A percentile compares a stretch with the other conserved stretches of the same genome.
These are phyloP conservation scores for Watsonalla binaria DNA, from an alignment of 2,888 invertebrate genomes.

Conservation along the genomic window DNA sequence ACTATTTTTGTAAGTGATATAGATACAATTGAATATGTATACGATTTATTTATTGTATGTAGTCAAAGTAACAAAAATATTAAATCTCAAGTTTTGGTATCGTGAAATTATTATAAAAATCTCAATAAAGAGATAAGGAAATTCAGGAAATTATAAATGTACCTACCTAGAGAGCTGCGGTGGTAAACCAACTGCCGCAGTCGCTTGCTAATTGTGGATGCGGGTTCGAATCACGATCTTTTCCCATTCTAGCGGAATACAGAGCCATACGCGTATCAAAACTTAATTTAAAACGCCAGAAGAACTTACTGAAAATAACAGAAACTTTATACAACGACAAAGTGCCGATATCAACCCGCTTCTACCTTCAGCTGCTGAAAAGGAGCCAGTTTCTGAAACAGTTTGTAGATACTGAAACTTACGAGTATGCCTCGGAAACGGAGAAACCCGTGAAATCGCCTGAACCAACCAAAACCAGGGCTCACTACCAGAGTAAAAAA, in stretches of 20 bases:
- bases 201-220: too few species aligned
- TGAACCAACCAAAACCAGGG: conserved; percentile 33
- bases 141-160: too few species aligned
- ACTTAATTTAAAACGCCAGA: conserved; percentile 46
- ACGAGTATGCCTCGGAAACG: conserved; percentile 65
- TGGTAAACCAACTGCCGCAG: too few species aligned
- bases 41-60: too few species aligned
- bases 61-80: too few species aligned
- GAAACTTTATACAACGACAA: conserved; percentile 68
- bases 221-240: background rate
- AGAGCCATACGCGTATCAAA: conserved; percentile 39
- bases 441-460: conserved; percentile 45
- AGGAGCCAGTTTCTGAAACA: conserved; percentile 58
- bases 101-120: too few species aligned
- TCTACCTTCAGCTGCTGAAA: conserved; percentile 63
- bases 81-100: too few species aligned
- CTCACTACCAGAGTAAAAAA: conserved; percentile 30
- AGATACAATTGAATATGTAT: too few species aligned
- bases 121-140: too few species aligned
- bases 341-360: conserved; percentile 66
- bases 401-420: conserved; percentile 51
- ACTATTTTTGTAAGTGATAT: too few species aligned
- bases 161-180: too few species aligned
- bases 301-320: conserved; percentile 50
- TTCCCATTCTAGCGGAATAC: conserved; percentile 36